Evolutionary conservation across 2,888 invertebrate species (phyloP).

Genomic region (Sesamia inferens): DNA sequence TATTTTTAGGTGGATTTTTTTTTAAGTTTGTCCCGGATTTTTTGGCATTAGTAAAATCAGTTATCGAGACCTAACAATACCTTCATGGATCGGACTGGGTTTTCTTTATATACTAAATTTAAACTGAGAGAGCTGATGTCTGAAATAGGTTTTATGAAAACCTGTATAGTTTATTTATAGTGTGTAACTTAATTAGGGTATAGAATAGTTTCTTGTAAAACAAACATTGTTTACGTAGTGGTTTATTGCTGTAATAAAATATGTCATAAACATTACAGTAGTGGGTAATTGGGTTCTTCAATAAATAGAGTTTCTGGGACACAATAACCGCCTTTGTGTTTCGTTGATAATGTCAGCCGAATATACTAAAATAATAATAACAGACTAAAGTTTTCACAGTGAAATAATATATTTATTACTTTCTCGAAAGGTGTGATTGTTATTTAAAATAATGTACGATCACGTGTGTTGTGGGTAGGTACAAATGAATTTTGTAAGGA

Average conservation of each 20-base stretch:
- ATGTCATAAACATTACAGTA: conserved; percentile 46
- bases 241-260: conserved; percentile 55
- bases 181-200: not conserved
- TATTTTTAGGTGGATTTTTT: no score
- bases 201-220: not conserved
- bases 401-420: conserved; percentile 35
- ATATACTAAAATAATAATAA: conserved; percentile 46
- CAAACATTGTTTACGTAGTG: conserved; percentile 1
- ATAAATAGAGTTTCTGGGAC: conserved; percentile 43
- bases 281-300: conserved; percentile 54
- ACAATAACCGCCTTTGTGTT: conserved; percentile 53
- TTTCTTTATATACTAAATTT: no score
- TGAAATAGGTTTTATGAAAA: no score
- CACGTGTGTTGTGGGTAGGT: not conserved
- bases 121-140: no score
- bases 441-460: not conserved
- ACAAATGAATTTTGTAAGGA: not conserved
- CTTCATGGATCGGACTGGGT: no score
- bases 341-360: conserved; percentile 37
- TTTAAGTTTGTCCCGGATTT: no score
- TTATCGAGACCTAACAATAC: no score
- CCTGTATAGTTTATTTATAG: not conserved
- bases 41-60: no score
- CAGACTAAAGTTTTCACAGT: conserved; percentile 30
- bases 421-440: conserved; percentile 4